Base-by-base conservation (phyloP, 2,888 invertebrate genomes). In the Ernsta delagoae region DNA sequence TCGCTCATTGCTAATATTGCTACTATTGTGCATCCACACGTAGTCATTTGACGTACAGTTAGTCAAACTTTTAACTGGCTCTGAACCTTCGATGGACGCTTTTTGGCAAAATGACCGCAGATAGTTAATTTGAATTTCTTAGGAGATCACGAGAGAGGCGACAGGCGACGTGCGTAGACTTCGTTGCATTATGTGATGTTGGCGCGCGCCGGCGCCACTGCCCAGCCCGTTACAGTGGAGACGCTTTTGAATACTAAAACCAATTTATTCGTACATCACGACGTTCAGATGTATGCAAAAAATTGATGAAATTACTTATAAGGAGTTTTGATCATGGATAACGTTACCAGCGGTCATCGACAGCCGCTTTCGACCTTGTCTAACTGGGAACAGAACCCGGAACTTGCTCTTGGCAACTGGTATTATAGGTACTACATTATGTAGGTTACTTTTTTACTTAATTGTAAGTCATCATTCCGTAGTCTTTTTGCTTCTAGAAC, bases 241-340 rank as follows among this genome's bases (percentile, higher is more conserved):
- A 43, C 60, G 61, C 69, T 60, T 68, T 61, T 72, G 69, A 72
- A 72, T 72, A 70, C 71, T 59, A 70, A 72, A 66, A 41, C 60
- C 36, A 60, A 54, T 54, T 54, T 43, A 43, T 43, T 34, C 31
- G 39, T 63, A 50, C 39, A 54, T 5, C 31, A 31, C 24, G 24
- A 48, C 48, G 12, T 48, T 12, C 48, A 48, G 12, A 48, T 16
- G 12, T 6, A 48, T 50, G 50, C 16, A 50, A 50, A 50, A 50
- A 50, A 7, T 45, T 16, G 50, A 16, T 50, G 50, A 54, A 54
- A 54, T 36, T 36, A 6, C 4, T 31, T 54, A 11, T 7, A 54
- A 54, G 11, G 11, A 5, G 11, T 54, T 4, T 54, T 11, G 24
- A 54, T 31, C 31, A 9, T 34, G 12, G 16, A 16, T 50, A 50